Conservation (phyloP, 1,140 invertebrate species). For the Metopolophium dirhodum region DNA sequence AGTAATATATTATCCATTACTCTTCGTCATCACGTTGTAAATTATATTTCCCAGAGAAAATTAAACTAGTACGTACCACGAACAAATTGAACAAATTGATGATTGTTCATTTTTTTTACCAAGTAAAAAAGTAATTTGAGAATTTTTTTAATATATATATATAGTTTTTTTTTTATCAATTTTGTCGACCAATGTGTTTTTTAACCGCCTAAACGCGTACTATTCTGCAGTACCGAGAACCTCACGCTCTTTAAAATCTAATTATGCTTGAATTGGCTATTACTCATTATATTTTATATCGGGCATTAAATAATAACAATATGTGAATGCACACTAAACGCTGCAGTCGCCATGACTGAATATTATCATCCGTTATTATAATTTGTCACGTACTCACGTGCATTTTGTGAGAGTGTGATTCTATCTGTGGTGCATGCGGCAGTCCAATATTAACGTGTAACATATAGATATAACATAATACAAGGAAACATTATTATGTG, state of each 20-base stretch:
- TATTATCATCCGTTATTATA: neutral
- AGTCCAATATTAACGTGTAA: neutral
- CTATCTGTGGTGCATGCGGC: neutral
- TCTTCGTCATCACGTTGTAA: neutral
- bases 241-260: neutral
- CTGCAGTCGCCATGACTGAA: neutral
- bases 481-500: neutral
- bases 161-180: neutral
- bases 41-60: neutral
- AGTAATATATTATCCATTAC: neutral
- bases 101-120: neutral
- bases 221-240: neutral
- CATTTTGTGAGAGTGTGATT: neutral
- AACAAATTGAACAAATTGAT: neutral
- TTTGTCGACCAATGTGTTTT: neutral
- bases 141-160: neutral
- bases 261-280: neutral
- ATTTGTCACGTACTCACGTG: neutral
- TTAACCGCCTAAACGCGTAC: neutral
- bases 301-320: neutral
- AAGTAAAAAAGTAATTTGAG: slow-evolving; percentile 19
- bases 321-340: neutral
- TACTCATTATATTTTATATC: neutral
- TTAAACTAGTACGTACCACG: neutral
- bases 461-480: too few relatives aligned